A percentile compares a stretch with the other conserved stretches of the same genome.
These are phyloP conservation scores for Lycia hirtaria DNA, from an alignment of 2,888 invertebrate species.

Conservation along the genomic window DNA sequence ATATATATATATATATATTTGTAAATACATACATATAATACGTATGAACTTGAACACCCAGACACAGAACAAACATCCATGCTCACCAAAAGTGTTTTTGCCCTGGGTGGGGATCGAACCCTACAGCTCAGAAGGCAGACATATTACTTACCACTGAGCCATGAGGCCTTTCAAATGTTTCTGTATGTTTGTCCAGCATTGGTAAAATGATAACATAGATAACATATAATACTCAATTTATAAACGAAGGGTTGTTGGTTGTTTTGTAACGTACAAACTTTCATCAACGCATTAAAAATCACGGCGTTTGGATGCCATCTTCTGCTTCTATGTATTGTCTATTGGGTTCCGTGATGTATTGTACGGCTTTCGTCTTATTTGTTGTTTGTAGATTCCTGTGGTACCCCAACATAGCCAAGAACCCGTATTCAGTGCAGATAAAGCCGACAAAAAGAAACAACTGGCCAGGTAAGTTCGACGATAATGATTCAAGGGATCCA, in stretches of 20 bases:
- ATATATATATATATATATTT: too few species aligned
- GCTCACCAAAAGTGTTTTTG: too few species aligned
- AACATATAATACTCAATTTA: too few species aligned
- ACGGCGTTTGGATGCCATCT: background rate
- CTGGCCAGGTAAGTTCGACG: slow-evolving; percentile 55
- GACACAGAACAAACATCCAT: too few species aligned
- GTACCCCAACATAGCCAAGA: slow-evolving; percentile 12
- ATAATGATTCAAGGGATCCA: background rate
- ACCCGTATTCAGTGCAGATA: slow-evolving; percentile 49
- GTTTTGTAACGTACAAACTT: background rate
- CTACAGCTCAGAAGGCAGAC: too few species aligned
- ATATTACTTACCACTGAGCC: too few species aligned
- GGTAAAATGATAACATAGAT: too few species aligned
- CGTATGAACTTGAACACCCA: too few species aligned
- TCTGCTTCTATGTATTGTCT: background rate
- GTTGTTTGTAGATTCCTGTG: slow-evolving; percentile 22
- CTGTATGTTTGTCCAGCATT: too few species aligned
- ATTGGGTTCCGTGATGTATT: background rate
- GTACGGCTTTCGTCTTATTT: slow-evolving; percentile 1
- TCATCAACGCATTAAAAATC: background rate
- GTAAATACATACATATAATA: too few species aligned
- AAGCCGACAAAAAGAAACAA: slow-evolving; percentile 59
- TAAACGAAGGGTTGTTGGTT: background rate
- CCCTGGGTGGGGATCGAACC: too few species aligned
- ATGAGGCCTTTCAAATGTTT: too few species aligned